Base-by-base conservation (phyloP, 2,888 invertebrate genomes). In the Spilosoma lubricipeda region DNA sequence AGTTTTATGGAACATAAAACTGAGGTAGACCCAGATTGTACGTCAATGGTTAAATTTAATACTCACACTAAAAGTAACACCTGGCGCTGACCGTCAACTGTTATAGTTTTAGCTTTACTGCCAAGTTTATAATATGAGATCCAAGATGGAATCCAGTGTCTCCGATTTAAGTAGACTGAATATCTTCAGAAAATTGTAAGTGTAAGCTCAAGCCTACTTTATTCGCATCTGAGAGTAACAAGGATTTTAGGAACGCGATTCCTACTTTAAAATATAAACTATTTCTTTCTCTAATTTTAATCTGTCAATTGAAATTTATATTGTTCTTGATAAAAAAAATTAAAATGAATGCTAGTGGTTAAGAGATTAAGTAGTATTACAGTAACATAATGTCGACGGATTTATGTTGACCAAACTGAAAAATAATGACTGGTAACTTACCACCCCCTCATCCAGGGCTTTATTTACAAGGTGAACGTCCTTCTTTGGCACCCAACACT, bases 401-500 rank as follows among this genome's bases (percentile, higher is more conserved):
- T 52, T 52, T 8, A 52, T 3, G 2, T n/a, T 52, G 23, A 56
- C 11, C n/a, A 3, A 2, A 56, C 11, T 52, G 23, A 56, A 11
- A 56, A 9, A 9, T 23, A 2, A 11, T 9, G 2, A 20, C 20
- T 5, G 48, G 7, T 20, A 64, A 78, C 97, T 93, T 89, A 97
- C 98, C 87, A 98, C 98, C 81, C 98, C 99, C 85, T 98, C 97
- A 45, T 97, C 96, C 73, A 99, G 93, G 0, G 98, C 98, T 86
- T 97, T 97, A 86, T 98, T 98, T 18, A 99, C 97, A 7, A 96
- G 91, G 27, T 96, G 95, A 56, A 98, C 91, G 86, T 98, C 98
- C 69, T 95, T 93, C 2, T 96, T 94, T 0, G 99, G 98, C 77
- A 98, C 97, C 98, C 98, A 99, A 88, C 98, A 98, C 92, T 99